phyloP scores from a whole-genome alignment of 2,797 vertebrate genomes.

The Etheostoma perlongum region DNA sequence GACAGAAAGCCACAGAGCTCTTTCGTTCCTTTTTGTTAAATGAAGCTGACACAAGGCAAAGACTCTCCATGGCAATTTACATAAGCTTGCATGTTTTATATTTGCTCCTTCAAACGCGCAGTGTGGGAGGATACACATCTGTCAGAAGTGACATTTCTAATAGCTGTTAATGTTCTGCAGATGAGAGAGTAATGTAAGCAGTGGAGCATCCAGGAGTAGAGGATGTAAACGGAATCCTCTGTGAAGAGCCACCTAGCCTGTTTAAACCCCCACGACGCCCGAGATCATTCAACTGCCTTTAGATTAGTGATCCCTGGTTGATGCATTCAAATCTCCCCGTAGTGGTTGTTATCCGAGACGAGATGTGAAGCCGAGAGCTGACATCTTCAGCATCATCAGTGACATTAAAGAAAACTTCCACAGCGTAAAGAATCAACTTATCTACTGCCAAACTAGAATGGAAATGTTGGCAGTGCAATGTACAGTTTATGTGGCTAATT shows the following conservation, averaged over 20 bases:
- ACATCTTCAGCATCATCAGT: conserved; percentile 24
- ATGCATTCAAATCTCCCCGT: conserved; percentile 33
- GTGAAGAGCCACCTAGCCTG: conserved; percentile 61
- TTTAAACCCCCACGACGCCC: conserved; percentile 46
- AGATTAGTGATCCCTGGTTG: conserved; percentile 37
- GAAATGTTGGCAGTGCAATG: neutral
- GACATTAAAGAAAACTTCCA: conserved; percentile 31
- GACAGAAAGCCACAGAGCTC: conserved; percentile 1
- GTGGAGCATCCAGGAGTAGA: conserved; percentile 35
- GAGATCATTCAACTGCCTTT: conserved; percentile 29
- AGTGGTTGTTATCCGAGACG: conserved; percentile 37
- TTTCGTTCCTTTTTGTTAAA: conserved; percentile 44
- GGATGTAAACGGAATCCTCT: conserved; percentile 36
- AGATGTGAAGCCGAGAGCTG: conserved; percentile 30
- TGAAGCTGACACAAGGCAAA: conserved; percentile 14
- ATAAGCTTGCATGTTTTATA: conserved; percentile 60
- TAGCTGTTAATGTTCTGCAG: conserved; percentile 29
- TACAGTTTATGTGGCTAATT: conserved; percentile 11
- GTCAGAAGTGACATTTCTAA: conserved; percentile 46
- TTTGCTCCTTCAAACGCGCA: conserved; percentile 16
- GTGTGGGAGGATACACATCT: conserved; percentile 52
- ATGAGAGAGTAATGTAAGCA: conserved; percentile 46
- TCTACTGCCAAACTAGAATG: conserved; percentile 19
- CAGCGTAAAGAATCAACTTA: conserved; percentile 11
- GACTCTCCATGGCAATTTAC: conserved; percentile 38